These are phyloP conservation scores for Burhinus bistriatus DNA, from an alignment of 2,113 vertebrate genomes.

Conservation along the genomic window DNA sequence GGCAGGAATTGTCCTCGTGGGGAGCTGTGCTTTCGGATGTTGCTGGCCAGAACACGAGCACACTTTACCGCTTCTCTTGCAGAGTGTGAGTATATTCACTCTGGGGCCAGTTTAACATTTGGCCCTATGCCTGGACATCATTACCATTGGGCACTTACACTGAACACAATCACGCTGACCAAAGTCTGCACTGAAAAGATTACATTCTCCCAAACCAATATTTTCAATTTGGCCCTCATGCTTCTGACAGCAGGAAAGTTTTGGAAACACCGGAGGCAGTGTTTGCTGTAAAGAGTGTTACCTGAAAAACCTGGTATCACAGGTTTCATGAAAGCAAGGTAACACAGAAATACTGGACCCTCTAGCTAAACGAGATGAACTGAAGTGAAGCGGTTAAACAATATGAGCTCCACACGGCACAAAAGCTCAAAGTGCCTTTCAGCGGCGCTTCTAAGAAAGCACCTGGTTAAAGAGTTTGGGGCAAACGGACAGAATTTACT, in stretches of 20 bases:
- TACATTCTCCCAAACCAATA: slow-evolving; percentile 49
- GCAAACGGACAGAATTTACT: not conserved
- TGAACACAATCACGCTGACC: slow-evolving; percentile 27
- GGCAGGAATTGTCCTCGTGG: slow-evolving; percentile 32
- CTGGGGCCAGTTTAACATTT: slow-evolving; percentile 51
- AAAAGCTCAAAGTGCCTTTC: not conserved
- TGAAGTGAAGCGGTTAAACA: not conserved
- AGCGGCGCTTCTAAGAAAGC: not conserved
- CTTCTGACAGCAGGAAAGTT: slow-evolving; percentile 43
- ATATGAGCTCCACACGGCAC: not conserved
- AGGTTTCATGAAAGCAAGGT: not conserved
- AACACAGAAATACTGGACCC: not conserved
- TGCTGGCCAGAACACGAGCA: not conserved
- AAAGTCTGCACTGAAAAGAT: slow-evolving; percentile 57
- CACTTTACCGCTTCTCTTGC: slow-evolving; percentile 38
- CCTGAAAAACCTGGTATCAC: slow-evolving; percentile 19
- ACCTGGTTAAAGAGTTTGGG: not conserved
- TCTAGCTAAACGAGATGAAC: not conserved
- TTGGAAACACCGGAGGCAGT: not conserved
- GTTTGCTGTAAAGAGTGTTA: slow-evolving; percentile 26
- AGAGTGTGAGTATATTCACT: slow-evolving; percentile 51
- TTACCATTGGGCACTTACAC: slow-evolving; percentile 54
- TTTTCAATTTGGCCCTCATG: slow-evolving; percentile 29
- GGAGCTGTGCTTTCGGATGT: not conserved
- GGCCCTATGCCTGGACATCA: slow-evolving; percentile 57